Conservation (phyloP, 2,113 vertebrate genomes). For the Noturus placidus region DNA sequence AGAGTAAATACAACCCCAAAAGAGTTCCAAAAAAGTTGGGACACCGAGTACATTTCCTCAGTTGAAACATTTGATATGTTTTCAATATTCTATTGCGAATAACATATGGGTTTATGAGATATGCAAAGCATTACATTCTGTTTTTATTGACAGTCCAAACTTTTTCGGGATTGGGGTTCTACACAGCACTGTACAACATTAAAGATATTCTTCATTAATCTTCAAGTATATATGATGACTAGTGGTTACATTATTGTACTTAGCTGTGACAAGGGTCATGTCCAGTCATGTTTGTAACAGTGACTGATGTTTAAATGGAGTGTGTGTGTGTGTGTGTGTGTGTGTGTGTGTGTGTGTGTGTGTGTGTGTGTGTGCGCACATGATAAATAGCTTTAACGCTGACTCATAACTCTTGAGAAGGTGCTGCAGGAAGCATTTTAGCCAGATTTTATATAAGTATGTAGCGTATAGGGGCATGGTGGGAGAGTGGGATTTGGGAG, state of each 20-base stretch:
- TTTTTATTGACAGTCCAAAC: too few species aligned
- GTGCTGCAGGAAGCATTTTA: background rate
- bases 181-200: background rate
- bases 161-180: too few species aligned
- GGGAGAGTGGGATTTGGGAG: background rate
- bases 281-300: constrained; percentile 12
- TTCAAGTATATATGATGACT: background rate
- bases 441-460: background rate
- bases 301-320: constrained; percentile 11
- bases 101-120: too few species aligned
- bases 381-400: background rate
- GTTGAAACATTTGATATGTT: too few species aligned
- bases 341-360: constrained; percentile 25
- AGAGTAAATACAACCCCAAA: background rate
- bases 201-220: background rate
- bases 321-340: constrained; percentile 20
- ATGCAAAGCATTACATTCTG: too few species aligned
- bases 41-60: too few species aligned
- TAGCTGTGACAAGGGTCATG: background rate
- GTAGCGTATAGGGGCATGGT: background rate
- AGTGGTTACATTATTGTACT: constrained; percentile 6
- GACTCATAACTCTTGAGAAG: background rate
- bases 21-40: too few species aligned
- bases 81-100: too few species aligned
- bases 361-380: constrained; percentile 27